phyloP scores from a whole-genome alignment of 2,888 invertebrate species.

The Sinopyrophorus schimmeli region DNA sequence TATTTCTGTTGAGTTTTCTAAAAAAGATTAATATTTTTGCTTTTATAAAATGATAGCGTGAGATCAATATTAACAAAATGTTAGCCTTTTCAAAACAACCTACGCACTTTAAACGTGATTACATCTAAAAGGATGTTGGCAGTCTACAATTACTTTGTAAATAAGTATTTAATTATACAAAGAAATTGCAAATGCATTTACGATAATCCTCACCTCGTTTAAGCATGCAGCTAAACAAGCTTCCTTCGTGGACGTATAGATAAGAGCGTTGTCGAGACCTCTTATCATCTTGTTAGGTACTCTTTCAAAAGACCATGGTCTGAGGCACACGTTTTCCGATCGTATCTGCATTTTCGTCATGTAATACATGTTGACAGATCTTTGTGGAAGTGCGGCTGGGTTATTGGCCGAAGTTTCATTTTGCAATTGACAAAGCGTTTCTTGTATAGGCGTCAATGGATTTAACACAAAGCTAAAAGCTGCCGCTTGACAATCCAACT shows the following conservation, averaged over 20 bases:
- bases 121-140: too few relatives aligned
- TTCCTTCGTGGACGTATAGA: constrained; percentile 93
- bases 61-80: too few relatives aligned
- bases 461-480: constrained; percentile 93
- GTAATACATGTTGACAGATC: constrained; percentile 90
- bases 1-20: too few relatives aligned
- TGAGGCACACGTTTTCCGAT: constrained; percentile 87
- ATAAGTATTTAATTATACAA: background rate
- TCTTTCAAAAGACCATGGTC: constrained; percentile 92
- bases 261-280: constrained; percentile 87
- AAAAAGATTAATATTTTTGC: too few relatives aligned
- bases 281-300: constrained; percentile 91
- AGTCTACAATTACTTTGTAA: background rate
- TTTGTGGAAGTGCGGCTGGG: constrained; percentile 80
- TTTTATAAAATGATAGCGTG: too few relatives aligned
- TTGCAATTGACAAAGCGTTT: constrained; percentile 87
- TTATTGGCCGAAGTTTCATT: constrained; percentile 91
- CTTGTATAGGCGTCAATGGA: constrained; percentile 88
- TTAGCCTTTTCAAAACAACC: too few relatives aligned
- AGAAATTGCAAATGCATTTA: background rate
- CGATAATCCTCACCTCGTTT: constrained; percentile 69
- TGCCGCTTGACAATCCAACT: constrained; percentile 88
- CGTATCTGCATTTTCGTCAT: constrained; percentile 91
- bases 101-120: too few relatives aligned
- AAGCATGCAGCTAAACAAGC: constrained; percentile 90